Evolutionary conservation across 2,113 vertebrate genomes (phyloP).

Genomic region (Microtus richardsoni): DNA sequence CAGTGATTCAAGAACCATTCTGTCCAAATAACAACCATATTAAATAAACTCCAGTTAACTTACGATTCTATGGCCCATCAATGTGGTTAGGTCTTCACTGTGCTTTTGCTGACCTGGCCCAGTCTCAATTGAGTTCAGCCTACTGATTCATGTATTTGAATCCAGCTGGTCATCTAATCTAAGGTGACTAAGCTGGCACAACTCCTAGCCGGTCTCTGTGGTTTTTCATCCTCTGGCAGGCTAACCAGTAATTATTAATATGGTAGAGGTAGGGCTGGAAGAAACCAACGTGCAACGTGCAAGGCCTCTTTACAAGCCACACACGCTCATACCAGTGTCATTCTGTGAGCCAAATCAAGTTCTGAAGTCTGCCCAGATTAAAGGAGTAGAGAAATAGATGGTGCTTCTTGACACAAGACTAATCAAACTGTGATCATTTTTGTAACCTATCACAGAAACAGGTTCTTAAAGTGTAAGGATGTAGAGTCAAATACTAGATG

Average conservation of each 20-base stretch:
- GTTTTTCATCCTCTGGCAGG: neutral
- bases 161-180: neutral
- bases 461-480: neutral
- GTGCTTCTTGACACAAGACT: neutral
- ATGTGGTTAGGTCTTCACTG: neutral
- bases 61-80: neutral
- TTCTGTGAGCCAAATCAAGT: neutral
- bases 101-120: neutral
- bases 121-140: neutral
- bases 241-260: neutral
- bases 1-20: neutral
- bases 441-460: neutral
- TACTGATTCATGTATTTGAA: neutral
- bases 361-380: neutral
- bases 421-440: neutral
- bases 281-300: neutral
- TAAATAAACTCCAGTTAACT: neutral
- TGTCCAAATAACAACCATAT: neutral
- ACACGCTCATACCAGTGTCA: neutral
- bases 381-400: neutral
- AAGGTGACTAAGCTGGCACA: neutral
- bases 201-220: neutral
- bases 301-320: neutral
- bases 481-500: neutral
- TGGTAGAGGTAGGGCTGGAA: neutral